phyloP scores from a whole-genome alignment of 2,888 invertebrate species.

The Cerceris ruficornis region DNA sequence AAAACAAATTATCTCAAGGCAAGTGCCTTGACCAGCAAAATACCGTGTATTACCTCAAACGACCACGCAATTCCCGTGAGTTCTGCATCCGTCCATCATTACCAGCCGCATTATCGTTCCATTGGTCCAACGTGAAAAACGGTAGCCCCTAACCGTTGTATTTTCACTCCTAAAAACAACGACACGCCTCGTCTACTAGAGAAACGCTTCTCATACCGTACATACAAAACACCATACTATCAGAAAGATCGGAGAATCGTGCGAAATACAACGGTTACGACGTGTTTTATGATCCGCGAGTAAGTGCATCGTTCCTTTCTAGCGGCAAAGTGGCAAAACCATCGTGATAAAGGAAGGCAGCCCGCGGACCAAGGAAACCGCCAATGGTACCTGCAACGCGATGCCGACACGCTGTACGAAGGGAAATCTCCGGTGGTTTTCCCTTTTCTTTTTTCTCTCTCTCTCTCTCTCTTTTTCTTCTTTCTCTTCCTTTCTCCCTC shows the following conservation, averaged over 20 bases:
- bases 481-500: no score
- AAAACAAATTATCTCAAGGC: no score
- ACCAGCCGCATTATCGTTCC: background rate
- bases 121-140: constrained; percentile 35
- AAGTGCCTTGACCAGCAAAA: no score
- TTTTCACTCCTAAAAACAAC: constrained; percentile 12
- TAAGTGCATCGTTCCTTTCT: constrained; percentile 67
- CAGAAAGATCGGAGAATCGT: constrained; percentile 26
- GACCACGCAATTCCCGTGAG: background rate
- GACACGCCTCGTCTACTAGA: constrained; percentile 45
- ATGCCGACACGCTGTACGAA: constrained; percentile 18
- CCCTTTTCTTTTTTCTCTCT: constrained; percentile 22
- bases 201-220: constrained; percentile 6
- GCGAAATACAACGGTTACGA: constrained; percentile 62
- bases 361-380: constrained; percentile 36
- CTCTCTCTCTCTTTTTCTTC: no score
- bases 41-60: background rate
- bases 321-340: constrained; percentile 70
- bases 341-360: constrained; percentile 68
- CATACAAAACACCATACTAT: constrained; percentile 27
- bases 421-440: constrained; percentile 57
- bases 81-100: background rate
- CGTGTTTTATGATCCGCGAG: constrained; percentile 70
- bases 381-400: constrained; percentile 38
- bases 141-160: constrained; percentile 25